Conservation (phyloP, 2,888 invertebrate genomes). For the Junonia oenone region DNA sequence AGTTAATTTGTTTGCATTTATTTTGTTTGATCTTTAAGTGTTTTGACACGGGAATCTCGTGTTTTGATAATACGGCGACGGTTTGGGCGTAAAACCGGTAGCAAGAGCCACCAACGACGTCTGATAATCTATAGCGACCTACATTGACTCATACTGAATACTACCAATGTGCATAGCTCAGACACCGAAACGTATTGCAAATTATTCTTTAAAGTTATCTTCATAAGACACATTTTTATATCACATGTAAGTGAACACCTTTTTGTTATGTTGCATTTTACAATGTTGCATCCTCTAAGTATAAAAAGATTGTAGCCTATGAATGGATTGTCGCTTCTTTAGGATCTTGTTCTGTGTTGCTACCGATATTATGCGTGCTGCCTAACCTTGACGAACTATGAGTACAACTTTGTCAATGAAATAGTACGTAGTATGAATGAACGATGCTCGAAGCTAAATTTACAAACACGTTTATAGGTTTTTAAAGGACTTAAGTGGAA, state of each 20-base stretch:
- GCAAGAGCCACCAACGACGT: constrained; percentile 48
- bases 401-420: constrained; percentile 53
- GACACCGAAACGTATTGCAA: not conserved
- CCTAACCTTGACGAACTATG: constrained; percentile 46
- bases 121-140: constrained; percentile 30
- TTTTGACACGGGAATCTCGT: constrained; percentile 51
- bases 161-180: not conserved
- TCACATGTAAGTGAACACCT: not conserved
- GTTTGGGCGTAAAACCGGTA: constrained; percentile 67
- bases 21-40: constrained; percentile 46
- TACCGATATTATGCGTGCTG: constrained; percentile 34
- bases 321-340: not conserved
- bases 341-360: not conserved
- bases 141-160: constrained; percentile 20
- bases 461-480: not conserved
- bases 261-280: not conserved
- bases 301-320: not conserved
- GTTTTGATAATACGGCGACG: constrained; percentile 47
- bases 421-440: constrained; percentile 52
- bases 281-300: not conserved
- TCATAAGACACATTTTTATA: not conserved
- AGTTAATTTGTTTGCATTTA: constrained; percentile 48
- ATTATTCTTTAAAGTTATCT: not conserved
- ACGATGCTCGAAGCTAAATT: constrained; percentile 31
- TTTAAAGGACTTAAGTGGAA: not conserved